Percentiles rank a stretch among this genome's conserved stretches.
These are phyloP conservation scores for Leptinotarsa haldemani DNA, from an alignment of 2,888 invertebrate species.

Conservation along the genomic window DNA sequence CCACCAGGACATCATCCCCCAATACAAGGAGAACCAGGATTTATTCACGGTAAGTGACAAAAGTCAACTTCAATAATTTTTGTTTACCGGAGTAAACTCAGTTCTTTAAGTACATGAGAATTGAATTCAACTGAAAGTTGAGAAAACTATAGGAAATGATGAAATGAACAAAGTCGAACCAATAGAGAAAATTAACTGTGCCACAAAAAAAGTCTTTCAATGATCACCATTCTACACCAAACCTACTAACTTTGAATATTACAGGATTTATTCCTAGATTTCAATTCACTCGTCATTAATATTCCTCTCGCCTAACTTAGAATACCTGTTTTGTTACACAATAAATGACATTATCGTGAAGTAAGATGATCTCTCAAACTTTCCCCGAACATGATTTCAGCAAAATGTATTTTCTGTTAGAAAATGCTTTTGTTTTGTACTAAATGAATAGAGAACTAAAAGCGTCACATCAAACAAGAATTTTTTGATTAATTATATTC, in stretches of 20 bases:
- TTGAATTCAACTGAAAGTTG: too few relatives aligned
- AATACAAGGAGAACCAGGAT: slow-evolving; percentile 58
- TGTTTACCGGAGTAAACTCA: too few relatives aligned
- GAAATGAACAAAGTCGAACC: too few relatives aligned
- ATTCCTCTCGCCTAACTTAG: background rate
- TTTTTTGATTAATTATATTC: background rate
- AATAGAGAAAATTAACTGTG: too few relatives aligned
- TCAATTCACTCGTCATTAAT: background rate
- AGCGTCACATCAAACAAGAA: background rate
- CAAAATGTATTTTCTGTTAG: background rate
- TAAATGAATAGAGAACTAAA: background rate
- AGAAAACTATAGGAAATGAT: too few relatives aligned
- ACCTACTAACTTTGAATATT: too few relatives aligned
- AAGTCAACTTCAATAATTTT: background rate
- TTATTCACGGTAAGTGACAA: slow-evolving; percentile 62
- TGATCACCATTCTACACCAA: too few relatives aligned
- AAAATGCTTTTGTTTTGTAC: background rate
- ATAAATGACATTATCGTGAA: background rate
- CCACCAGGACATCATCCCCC: slow-evolving; percentile 55
- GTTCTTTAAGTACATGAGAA: too few relatives aligned
- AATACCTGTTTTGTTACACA: background rate
- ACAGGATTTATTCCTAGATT: too few relatives aligned
- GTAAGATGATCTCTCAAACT: background rate
- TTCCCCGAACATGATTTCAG: background rate
- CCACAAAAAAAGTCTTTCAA: too few relatives aligned